Base-by-base conservation (phyloP, 2,888 invertebrate genomes). In the Ophion ellenae region DNA sequence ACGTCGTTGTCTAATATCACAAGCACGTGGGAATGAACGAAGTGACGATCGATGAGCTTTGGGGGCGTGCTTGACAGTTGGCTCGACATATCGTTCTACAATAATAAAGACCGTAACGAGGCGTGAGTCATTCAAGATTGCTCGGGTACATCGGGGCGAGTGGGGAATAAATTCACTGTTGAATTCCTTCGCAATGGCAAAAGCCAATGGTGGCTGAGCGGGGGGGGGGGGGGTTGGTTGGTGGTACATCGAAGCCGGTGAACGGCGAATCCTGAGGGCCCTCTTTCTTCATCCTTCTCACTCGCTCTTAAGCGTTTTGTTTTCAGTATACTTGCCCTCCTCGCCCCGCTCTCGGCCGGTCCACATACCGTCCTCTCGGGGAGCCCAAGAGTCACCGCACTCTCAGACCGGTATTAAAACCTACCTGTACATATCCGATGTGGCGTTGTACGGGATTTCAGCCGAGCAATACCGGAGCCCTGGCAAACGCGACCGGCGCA, bases 91-190 rank as follows among this genome's bases (percentile, higher is more conserved):
- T 32, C 77, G 47, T 36, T 32, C 24, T 63, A 45, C 47, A 36
- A 70, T 45, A 61, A 40, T 69, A 76, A 71, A 70, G 47, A 66
- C 71, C 24, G 67, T 66, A 67, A 73, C 84, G 80, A 84, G 66
- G 77, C 75, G 85, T 85, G 85, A 85, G 85, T 85, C 85, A 85
- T 78, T 78, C 84, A 67, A 57, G 73, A 64, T 70, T 69, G 69
- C 74, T 81, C 81, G 53, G 53, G 70, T 67, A 59, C 69, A 7
- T 17, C 40, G 74, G 45, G 64, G 32, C 70, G 71, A 74, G 28
- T 20, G 53, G 40, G 40, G 69, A 82, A 64, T 64, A 47, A 66
- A 74, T 74, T 69, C 69, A 77, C 59, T 59, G 74, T 66, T 9
- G 69, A 71, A 78, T 76, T 75, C 75, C 69, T 57, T 57, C 32